Evolutionary conservation across 2,113 vertebrate species (phyloP), one percentile per base, ranked within the genome.

Genomic region (Leptobrachium leishanense): DNA sequence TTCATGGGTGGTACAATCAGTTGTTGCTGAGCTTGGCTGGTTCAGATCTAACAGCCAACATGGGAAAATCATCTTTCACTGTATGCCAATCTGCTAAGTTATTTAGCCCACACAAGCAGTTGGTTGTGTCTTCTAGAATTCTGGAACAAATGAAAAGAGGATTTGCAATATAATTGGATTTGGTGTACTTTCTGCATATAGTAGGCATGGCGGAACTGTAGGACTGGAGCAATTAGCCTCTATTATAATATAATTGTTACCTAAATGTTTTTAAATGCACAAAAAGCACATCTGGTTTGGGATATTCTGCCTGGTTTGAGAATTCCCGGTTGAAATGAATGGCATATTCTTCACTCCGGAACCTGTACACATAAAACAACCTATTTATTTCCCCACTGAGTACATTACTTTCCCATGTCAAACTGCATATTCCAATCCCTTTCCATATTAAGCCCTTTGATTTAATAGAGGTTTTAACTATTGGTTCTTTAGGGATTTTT

Each of bases 401-500:
- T 88, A 88, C 86, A 87, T 87, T 89, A 90, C 88, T 88, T 90
- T 92, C 92, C 91, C 90, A 89, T 91, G 90, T 92, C 88, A 88
- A 91, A 93, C 90, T 89, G 87, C 87, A 92, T 89, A 88, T 86
- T 90, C 88, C 90, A 87, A 90, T 92, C 89, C 89, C 84, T 89
- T 91, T 89, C 87, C 91, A 88, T 92, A 90, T 93, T 93, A 92
- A 94, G 94, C 90, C 90, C 91, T 94, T 92, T 93, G 92, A 95
- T 95, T 96, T 95, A 95, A 94, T 94, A 90, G 93, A 92, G 89
- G 90, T 92, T 95, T 94, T 95, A 93, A 95, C 94, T 93, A 94
- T 91, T 88, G 85, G 89, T 92, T 95, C 93, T 91, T 91, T 82
- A 84, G 93, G 93, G 94, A 95, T 92, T 95, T 95, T 92, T 95